Percentiles rank a stretch among this genome's conserved stretches.
These are phyloP conservation scores for Heliornis fulica DNA, from an alignment of 2,113 vertebrate genomes.

Conservation along the genomic window DNA sequence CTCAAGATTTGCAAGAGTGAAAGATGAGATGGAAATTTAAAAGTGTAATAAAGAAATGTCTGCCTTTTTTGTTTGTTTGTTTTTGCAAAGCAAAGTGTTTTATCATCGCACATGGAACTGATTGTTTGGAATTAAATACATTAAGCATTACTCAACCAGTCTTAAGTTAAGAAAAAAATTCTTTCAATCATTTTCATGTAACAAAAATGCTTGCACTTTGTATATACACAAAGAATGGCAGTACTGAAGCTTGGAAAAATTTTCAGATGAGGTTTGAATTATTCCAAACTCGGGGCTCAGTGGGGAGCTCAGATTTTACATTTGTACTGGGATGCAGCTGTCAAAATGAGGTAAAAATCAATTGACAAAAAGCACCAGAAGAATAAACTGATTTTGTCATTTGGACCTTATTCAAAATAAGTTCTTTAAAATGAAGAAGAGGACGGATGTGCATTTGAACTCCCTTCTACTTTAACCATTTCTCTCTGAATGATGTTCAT, in stretches of 20 bases:
- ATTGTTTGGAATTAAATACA: constrained; percentile 22
- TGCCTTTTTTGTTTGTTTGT: no score
- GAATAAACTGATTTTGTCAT: background rate
- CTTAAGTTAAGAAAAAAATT: background rate
- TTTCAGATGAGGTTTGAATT: constrained; percentile 42
- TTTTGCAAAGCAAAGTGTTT: background rate
- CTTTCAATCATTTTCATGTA: constrained; percentile 23
- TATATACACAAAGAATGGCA: background rate
- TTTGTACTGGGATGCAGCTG: background rate
- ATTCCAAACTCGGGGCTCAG: constrained; percentile 26
- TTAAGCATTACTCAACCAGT: background rate
- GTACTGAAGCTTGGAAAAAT: constrained; percentile 31
- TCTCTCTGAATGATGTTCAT: background rate
- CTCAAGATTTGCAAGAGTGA: background rate
- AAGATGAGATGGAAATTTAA: background rate
- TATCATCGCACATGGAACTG: background rate
- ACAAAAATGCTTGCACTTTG: constrained; percentile 27
- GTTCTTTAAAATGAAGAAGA: background rate
- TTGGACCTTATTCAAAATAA: background rate
- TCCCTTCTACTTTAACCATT: background rate
- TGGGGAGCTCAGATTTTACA: constrained; percentile 40
- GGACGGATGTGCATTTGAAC: background rate
- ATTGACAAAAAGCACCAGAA: background rate
- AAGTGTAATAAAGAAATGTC: background rate
- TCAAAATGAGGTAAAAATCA: constrained; percentile 46